Evolutionary conservation across 2,797 vertebrate species (phyloP), one percentile per base, ranked within the genome.

Genomic region (Sebastes aleutianus): DNA sequence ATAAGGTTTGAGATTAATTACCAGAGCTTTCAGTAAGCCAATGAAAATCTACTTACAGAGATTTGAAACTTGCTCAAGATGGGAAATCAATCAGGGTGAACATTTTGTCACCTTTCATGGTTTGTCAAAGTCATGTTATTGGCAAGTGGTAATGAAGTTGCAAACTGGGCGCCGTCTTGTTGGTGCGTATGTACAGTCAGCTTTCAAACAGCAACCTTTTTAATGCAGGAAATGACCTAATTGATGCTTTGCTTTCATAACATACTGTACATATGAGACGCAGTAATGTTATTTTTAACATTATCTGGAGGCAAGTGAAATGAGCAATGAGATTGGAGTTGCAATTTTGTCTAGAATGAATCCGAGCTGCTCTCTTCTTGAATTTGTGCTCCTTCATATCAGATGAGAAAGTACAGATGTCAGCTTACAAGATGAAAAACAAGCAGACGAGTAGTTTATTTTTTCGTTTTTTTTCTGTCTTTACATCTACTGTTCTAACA

Each of bases 31-130:
- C 34, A 67, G 22, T 47, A 53, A 78, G 72, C 53, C 34, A 56
- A 70, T 85, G 34, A 78, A 78, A 82, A 84, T 74, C 68, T 31
- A 58, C 20, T 78, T 69, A 34, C 9, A 36, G 73, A 79, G 70
- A 53, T 79, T 69, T 82, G 54, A 82, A 76, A 75, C 61, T 75
- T 32, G 22, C 57, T 70, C 5, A 31, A 62, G 66, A 82, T 24
- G 34, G 58, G 24, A 76, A 81, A 83, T 83, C 61, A 50, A 65
- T 65, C 61, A 59, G 2, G 2, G 39, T 59, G 11, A 81, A 62
- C 39, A 31, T 59, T 74, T 73, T 78, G 26, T 76, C 50, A 83
- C 66, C 31, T 81, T 62, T 84, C 34, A 79, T 56, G 22, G 56
- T 80, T 84, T 74, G 36, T 70, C 36, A 70, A 61, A 76, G 58